phyloP scores from a whole-genome alignment of 2,888 invertebrate genomes.

The Drosophila nr. perissopoda region DNA sequence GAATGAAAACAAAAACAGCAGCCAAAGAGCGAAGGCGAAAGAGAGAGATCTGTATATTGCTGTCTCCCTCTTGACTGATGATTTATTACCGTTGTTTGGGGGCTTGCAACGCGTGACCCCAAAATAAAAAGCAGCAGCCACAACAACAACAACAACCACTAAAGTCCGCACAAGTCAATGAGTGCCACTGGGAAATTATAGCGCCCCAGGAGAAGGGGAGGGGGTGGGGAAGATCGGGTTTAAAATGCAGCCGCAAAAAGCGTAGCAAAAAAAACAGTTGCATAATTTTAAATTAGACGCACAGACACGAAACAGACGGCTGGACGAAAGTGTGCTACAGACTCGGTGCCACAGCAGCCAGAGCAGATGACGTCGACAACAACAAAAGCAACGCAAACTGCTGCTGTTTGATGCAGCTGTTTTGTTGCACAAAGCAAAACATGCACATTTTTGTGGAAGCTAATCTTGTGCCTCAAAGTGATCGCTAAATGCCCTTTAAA shows the following conservation, averaged over 20 bases:
- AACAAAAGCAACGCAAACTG: constrained; percentile 41
- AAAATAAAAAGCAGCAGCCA: constrained; percentile 63
- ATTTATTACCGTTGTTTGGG: constrained; percentile 77
- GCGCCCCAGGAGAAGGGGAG: constrained; percentile 3
- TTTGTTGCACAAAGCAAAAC: constrained; percentile 35
- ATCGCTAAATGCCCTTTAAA: constrained; percentile 20
- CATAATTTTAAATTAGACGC: constrained; percentile 80
- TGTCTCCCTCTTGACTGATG: constrained; percentile 50
- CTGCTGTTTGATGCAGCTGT: constrained; percentile 25
- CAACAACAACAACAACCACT: constrained; percentile 36
- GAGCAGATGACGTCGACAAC: constrained; percentile 12
- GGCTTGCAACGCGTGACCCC: constrained; percentile 77
- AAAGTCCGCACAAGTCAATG: constrained; percentile 62
- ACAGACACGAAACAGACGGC: constrained; percentile 74
- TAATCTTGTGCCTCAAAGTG: constrained; percentile 10
- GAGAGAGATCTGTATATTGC: constrained; percentile 20
- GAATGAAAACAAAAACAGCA: constrained; percentile 42
- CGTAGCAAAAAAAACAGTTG: constrained; percentile 58
- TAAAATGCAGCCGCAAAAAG: constrained; percentile 14
- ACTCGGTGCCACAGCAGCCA: constrained; percentile 29
- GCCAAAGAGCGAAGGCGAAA: not conserved
- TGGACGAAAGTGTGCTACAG: constrained; percentile 39
- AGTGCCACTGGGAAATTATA: constrained; percentile 63
- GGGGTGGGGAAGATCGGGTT: constrained; percentile 10
- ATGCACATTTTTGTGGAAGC: constrained; percentile 35